Conservation (phyloP, 2,797 vertebrate genomes). For the Loriculus beryllinus region DNA sequence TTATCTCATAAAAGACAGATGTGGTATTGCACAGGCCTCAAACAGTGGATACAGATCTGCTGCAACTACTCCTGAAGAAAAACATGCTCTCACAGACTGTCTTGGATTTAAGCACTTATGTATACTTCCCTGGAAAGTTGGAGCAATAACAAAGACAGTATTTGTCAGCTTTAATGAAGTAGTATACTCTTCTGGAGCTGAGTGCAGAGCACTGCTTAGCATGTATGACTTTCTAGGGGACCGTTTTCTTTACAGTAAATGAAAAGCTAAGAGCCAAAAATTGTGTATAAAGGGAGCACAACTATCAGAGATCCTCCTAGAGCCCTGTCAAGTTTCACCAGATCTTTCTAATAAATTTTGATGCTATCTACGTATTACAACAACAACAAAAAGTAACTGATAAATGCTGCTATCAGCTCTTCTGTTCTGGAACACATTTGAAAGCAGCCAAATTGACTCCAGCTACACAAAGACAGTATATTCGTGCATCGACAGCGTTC, state of each 20-base stretch:
- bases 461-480: neutral
- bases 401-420: neutral
- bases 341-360: neutral
- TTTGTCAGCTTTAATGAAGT: neutral
- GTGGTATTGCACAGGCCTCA: neutral
- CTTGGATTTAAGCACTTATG: neutral
- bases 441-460: neutral
- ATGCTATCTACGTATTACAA: neutral
- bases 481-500: neutral
- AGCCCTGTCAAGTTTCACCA: neutral
- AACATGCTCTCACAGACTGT: neutral
- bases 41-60: neutral
- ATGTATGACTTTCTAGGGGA: neutral
- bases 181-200: neutral
- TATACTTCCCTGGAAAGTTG: conserved; percentile 5
- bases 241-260: neutral
- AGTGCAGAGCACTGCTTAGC: neutral
- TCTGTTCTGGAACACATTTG: neutral
- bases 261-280: neutral
- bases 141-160: neutral
- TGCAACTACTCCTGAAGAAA: neutral
- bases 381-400: neutral
- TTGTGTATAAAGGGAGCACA: neutral
- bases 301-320: neutral
- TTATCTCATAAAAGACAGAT: neutral